These are phyloP conservation scores for Burhinus oedicnemus DNA, from an alignment of 2,113 vertebrate species.

Conservation along the genomic window DNA sequence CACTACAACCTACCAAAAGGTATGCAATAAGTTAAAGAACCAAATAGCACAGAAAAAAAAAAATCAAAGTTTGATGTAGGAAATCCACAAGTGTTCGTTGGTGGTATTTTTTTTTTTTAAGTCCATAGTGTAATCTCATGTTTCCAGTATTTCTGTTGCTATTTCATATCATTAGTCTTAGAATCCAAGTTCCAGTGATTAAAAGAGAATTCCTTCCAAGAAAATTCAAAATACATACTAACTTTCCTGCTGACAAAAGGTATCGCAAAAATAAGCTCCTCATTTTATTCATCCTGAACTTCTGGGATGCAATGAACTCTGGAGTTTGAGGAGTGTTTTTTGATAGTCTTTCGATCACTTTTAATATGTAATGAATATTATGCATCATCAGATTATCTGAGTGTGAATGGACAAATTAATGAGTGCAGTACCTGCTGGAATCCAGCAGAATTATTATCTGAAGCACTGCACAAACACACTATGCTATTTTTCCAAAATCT, in stretches of 20 bases:
- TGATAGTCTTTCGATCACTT: not conserved
- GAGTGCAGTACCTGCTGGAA: not conserved
- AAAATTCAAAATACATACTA: not conserved
- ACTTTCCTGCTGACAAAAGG: not conserved
- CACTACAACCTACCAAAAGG: not conserved
- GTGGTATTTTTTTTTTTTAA: not conserved
- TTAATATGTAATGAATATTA: not conserved
- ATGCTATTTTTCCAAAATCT: not conserved
- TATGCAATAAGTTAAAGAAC: not conserved
- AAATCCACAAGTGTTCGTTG: not conserved
- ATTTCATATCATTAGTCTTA: not conserved
- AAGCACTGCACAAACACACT: not conserved
- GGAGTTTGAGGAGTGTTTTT: not conserved
- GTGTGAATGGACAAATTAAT: not conserved
- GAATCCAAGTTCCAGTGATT: not conserved
- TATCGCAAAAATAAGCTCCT: not conserved
- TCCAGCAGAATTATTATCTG: not conserved
- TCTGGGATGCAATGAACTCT: not conserved
- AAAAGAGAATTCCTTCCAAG: not conserved
- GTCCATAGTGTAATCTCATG: rapidly evolving
- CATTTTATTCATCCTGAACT: not conserved
- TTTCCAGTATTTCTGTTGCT: not conserved
- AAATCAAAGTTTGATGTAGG: not conserved
- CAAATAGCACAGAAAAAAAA: not conserved
- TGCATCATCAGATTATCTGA: not conserved